phyloP scores from a whole-genome alignment of 37 sponge, comb jelly and placozoan species.

The Aplysina aerophoba region DNA sequence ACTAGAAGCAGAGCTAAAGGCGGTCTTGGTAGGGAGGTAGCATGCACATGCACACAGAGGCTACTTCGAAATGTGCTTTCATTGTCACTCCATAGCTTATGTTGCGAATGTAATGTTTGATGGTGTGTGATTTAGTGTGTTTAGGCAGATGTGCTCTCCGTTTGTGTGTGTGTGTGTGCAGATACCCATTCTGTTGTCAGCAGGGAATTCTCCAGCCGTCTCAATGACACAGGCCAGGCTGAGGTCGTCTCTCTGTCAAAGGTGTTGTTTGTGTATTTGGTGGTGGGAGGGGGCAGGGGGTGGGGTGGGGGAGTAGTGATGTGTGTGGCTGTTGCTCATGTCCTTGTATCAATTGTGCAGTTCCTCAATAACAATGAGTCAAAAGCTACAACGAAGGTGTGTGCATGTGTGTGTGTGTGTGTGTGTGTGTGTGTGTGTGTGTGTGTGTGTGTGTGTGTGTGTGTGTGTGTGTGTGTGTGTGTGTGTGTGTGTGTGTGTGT shows the following conservation, averaged over 20 bases:
- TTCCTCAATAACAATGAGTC: slow-evolving; percentile 41
- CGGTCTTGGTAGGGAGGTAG: no score
- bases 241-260: background rate
- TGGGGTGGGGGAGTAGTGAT: no score
- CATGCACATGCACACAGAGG: no score
- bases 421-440: background rate
- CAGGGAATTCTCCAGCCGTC: slow-evolving; percentile 61
- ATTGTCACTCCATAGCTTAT: background rate
- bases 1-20: no score
- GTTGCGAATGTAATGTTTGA: no score
- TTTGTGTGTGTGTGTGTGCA: background rate
- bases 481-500: background rate
- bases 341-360: background rate
- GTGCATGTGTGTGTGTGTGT: slow-evolving; percentile 1
- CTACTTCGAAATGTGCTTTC: background rate
- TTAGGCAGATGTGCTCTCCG: background rate
- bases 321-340: no score
- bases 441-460: no score
- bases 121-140: background rate
- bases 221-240: slow-evolving; percentile 46
- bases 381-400: slow-evolving; percentile 69
- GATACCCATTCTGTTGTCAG: slow-evolving; percentile 70
- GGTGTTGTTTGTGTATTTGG: no score
- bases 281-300: background rate
- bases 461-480: no score